Base-by-base conservation (phyloP, 1,140 invertebrate genomes). In the Heliothis virescens region DNA sequence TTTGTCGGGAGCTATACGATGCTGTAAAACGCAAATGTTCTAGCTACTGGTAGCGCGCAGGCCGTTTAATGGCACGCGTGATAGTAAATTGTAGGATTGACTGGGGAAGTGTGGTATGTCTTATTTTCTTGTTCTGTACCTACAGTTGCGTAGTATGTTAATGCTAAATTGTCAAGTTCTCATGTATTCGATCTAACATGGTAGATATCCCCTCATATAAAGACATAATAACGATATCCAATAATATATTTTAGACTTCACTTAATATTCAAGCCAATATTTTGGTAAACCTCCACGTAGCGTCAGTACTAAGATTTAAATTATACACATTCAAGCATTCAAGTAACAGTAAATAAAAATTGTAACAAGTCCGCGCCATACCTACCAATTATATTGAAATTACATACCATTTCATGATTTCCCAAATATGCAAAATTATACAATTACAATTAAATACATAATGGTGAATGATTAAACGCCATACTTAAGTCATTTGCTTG, bases 1-100 rank as follows among this genome's bases (percentile, higher is more conserved):
- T 85, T 85, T 85, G 83, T 85, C 83, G 81, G 82, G 18, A n/a
- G 12, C 60, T 52, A 65, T 74, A 74, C 69, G 69, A 79, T 62
- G 59, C 26, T 63, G 71, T 79, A 79, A 79, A 63, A 65, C 50
- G 26, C 48, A 41, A 63, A 34, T 48, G 67, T 34, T 34, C 55
- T 62, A 26, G 41, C 67, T 53, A 53, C 59, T 55, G 26, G 26
- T 34, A 2, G 48, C 60, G 2, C 34, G 47, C 59, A 11, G 74
- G 18, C 59, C 63, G 16, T 11, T 63, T 76, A 76, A 76, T 63
- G 60, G 60, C 18, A 18, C n/a, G 16, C 41, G 5, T 48, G 34
- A 41, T n/a, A 65, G n/a, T 76, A 65, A 63, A 75, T 75, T 65
- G 59, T 48, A 29, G 59, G 21, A 65, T 55, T 55, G 29, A 65